Conservation (phyloP, 2,888 invertebrate genomes). For the Apamea monoglypha region DNA sequence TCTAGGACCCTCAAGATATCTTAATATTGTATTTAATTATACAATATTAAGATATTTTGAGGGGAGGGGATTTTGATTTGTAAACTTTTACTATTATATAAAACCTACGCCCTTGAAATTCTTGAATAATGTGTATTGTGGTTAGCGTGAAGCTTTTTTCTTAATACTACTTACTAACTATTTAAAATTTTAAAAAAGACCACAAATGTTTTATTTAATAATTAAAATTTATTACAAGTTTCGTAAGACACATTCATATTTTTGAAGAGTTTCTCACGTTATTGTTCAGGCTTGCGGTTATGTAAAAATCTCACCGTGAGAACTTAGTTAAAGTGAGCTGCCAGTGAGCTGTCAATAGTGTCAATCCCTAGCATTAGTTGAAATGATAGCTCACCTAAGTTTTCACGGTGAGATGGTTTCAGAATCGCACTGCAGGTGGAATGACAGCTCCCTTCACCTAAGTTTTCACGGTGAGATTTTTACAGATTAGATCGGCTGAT, state of each 20-base stretch:
- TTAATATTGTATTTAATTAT: slow-evolving; percentile 3
- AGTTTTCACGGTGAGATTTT: too few relatives aligned
- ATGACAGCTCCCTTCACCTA: too few relatives aligned
- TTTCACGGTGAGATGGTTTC: too few relatives aligned
- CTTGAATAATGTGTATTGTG: not conserved
- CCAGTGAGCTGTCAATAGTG: too few relatives aligned
- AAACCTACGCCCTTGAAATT: slow-evolving; percentile 7
- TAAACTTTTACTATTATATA: not conserved
- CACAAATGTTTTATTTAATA: not conserved
- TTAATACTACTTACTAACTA: not conserved
- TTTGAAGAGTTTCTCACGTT: not conserved
- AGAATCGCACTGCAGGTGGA: too few relatives aligned
- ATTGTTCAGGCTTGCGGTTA: not conserved
- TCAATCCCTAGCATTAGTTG: too few relatives aligned
- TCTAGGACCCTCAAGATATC: slow-evolving; percentile 14
- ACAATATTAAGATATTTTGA: too few relatives aligned
- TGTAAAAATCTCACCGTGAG: too few relatives aligned
- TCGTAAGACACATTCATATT: not conserved
- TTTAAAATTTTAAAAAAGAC: not conserved
- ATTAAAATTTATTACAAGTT: not conserved
- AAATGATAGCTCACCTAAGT: too few relatives aligned
- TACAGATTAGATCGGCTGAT: not conserved
- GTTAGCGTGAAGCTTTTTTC: not conserved
- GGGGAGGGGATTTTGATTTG: slow-evolving; percentile 14
- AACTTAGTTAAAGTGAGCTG: too few relatives aligned